phyloP scores from a whole-genome alignment of 2,113 vertebrate species.

The Brachyhypopomus occidentalis region DNA sequence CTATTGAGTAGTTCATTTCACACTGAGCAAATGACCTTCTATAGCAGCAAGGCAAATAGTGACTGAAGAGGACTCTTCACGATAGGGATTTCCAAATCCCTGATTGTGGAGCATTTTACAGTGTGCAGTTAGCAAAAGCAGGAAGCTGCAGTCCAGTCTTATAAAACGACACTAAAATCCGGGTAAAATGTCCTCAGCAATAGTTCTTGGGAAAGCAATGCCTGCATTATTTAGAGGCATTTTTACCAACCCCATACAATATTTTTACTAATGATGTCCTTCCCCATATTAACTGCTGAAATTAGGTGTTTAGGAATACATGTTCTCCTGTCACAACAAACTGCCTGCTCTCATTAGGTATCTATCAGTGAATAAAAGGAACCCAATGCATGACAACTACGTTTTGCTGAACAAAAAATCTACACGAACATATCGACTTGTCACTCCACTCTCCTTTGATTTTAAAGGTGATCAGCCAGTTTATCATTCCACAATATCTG shows the following conservation, averaged over 20 bases:
- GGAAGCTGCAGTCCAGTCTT: background rate
- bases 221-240: too few relatives aligned
- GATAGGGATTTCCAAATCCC: background rate
- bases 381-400: background rate
- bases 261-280: background rate
- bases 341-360: background rate
- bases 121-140: background rate
- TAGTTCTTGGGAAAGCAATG: background rate
- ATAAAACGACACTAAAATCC: background rate
- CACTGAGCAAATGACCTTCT: constrained; percentile 12
- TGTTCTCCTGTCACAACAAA: background rate
- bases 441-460: background rate
- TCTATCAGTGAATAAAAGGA: background rate
- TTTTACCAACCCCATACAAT: too few relatives aligned
- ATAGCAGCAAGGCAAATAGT: background rate
- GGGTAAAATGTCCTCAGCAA: background rate
- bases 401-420: background rate
- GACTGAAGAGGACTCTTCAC: background rate
- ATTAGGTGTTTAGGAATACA: background rate
- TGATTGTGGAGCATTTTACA: background rate
- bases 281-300: constrained; percentile 12
- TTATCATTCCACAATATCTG: background rate
- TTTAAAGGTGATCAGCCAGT: background rate
- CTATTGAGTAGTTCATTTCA: constrained; percentile 22
- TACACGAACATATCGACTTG: background rate